Percentiles rank a stretch among this genome's conserved stretches.
Evolutionary conservation across 2,888 invertebrate genomes (phyloP).

Genomic region (Deroplatys truncata): DNA sequence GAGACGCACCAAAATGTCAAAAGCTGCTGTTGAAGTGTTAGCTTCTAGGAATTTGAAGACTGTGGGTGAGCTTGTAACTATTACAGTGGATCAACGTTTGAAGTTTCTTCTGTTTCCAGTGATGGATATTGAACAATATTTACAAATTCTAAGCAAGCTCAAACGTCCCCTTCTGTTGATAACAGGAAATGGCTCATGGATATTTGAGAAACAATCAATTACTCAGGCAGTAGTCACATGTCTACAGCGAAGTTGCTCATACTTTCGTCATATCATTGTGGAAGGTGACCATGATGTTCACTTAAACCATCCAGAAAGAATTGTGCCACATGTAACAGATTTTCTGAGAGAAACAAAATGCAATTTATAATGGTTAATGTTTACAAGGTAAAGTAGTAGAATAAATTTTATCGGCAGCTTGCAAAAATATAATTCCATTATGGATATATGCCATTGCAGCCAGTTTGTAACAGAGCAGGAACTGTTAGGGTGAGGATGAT

Average conservation of each 20-base stretch:
- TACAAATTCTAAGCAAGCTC: neutral
- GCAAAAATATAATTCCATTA: no score
- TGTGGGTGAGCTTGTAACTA: neutral
- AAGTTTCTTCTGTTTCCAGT: neutral
- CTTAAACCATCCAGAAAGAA: constrained; percentile 52
- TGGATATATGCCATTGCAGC: no score
- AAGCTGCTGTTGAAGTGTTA: constrained; percentile 48
- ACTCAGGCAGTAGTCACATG: neutral
- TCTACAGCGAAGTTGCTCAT: constrained; percentile 22
- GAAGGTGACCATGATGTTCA: constrained; percentile 60
- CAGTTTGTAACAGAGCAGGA: no score
- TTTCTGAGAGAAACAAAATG: constrained; percentile 42
- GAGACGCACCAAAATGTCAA: constrained; percentile 43
- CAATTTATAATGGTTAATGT: constrained; percentile 20
- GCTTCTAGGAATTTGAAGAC: neutral
- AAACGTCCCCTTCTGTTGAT: constrained; percentile 13
- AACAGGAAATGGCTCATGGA: neutral
- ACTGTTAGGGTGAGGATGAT: no score
- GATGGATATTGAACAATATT: neutral
- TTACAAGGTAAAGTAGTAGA: neutral
- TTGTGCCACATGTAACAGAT: constrained; percentile 50
- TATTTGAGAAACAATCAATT: neutral
- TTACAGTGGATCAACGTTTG: neutral
- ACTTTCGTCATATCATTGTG: constrained; percentile 41
- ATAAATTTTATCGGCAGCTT: neutral